phyloP scores from a whole-genome alignment of 2,888 invertebrate species.

The Eledone cirrhosa region DNA sequence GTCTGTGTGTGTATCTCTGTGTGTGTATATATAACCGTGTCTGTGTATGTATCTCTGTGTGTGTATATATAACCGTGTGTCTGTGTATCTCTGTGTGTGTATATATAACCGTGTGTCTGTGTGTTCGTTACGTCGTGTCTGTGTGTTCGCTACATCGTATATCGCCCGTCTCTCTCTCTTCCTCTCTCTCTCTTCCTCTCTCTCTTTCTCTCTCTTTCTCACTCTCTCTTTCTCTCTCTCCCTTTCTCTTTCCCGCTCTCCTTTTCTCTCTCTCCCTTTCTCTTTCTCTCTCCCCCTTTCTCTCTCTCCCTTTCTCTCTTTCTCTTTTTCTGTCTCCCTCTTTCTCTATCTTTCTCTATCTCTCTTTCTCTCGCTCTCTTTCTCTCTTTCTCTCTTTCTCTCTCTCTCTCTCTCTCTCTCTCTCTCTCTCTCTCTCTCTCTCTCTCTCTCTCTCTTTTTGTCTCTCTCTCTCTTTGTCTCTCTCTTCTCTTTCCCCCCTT shows the following conservation, averaged over 20 bases:
- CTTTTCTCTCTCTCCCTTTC: neutral
- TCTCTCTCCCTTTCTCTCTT: neutral
- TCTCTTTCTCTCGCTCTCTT: too few relatives aligned
- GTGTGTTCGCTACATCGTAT: neutral
- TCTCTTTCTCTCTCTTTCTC: too few relatives aligned
- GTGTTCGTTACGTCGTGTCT: too few relatives aligned
- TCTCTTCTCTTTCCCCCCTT: neutral
- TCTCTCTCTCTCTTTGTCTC: too few relatives aligned
- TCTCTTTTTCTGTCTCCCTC: neutral
- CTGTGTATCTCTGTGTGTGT: too few relatives aligned
- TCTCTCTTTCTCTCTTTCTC: neutral
- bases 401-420: conserved; percentile 2
- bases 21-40: too few relatives aligned
- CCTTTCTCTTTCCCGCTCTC: neutral
- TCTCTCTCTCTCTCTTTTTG: too few relatives aligned
- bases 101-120: too few relatives aligned
- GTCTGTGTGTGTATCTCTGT: too few relatives aligned
- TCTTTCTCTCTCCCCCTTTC: neutral
- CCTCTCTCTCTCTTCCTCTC: neutral
- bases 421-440: neutral
- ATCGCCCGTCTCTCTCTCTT: neutral
- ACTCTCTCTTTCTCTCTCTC: neutral
- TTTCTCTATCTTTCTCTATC: too few relatives aligned
- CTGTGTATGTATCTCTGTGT: too few relatives aligned
- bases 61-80: too few relatives aligned